phyloP scores from a whole-genome alignment of 2,113 vertebrate genomes.

The Lagopus muta region DNA sequence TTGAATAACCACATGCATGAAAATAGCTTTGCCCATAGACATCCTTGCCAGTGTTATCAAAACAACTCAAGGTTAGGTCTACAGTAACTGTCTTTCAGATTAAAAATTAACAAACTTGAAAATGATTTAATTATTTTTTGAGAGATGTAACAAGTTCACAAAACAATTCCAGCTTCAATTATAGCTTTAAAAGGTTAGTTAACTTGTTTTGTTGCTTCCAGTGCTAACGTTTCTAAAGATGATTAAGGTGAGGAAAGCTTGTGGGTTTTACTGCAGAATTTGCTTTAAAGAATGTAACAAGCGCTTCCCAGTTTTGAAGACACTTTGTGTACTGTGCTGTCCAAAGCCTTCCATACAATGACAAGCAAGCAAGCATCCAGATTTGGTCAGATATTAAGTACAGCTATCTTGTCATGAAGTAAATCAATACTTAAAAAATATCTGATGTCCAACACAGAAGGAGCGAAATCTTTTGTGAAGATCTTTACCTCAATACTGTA shows the following conservation, averaged over 20 bases:
- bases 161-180: slow-evolving; percentile 48
- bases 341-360: not conserved
- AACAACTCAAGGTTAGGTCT: slow-evolving; percentile 46
- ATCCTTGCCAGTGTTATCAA: slow-evolving; percentile 36
- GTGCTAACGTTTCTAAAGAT: not conserved
- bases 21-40: slow-evolving; percentile 47
- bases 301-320: not conserved
- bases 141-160: slow-evolving; percentile 36
- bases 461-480: not conserved
- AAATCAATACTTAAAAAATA: not conserved
- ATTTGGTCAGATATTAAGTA: not conserved
- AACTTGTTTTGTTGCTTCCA: slow-evolving; percentile 28
- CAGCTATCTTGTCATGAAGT: not conserved
- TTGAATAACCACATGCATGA: slow-evolving; percentile 19
- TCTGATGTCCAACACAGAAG: not conserved
- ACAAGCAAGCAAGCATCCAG: not conserved
- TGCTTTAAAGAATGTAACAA: not conserved
- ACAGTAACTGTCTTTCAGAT: slow-evolving; percentile 42
- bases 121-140: slow-evolving; percentile 52
- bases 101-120: slow-evolving; percentile 54
- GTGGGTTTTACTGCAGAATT: not conserved
- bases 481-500: not conserved
- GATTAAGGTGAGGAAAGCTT: not conserved
- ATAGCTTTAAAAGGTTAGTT: slow-evolving; percentile 53
- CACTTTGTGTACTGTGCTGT: not conserved